These are phyloP conservation scores for Thymelicus acteon DNA, from an alignment of 2,888 invertebrate species.

Conservation along the genomic window DNA sequence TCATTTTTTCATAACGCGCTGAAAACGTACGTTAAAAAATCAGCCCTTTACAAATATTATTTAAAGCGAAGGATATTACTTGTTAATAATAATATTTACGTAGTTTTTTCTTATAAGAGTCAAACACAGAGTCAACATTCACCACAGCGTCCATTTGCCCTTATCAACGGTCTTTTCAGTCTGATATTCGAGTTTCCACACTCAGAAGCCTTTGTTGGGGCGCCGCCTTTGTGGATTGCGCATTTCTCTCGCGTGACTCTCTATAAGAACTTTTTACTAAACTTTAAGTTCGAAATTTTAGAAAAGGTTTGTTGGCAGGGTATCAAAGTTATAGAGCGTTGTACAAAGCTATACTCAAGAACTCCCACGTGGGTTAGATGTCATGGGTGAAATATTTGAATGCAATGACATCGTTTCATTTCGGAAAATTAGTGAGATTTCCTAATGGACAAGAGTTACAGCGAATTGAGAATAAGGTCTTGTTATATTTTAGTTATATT, in stretches of 20 bases:
- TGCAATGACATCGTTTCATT: too few relatives aligned
- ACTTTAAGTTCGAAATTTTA: conserved; percentile 17
- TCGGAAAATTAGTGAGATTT: too few relatives aligned
- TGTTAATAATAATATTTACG: too few relatives aligned
- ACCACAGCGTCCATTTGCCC: conserved; percentile 9
- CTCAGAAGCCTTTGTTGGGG: conserved; percentile 21
- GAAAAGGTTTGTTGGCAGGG: not conserved
- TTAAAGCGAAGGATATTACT: too few relatives aligned
- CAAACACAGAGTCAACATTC: not conserved
- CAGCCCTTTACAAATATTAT: too few relatives aligned
- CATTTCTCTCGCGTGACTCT: conserved; percentile 13
- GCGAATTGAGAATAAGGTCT: too few relatives aligned
- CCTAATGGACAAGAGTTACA: too few relatives aligned
- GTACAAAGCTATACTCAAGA: not conserved
- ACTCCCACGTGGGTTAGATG: too few relatives aligned
- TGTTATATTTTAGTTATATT: too few relatives aligned
- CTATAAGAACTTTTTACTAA: conserved; percentile 4
- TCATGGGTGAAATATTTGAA: too few relatives aligned
- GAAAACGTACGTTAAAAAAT: too few relatives aligned
- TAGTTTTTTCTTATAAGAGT: not conserved
- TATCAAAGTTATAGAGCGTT: not conserved
- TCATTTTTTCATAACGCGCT: too few relatives aligned
- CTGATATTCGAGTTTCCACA: conserved; percentile 15
- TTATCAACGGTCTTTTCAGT: conserved; percentile 13
- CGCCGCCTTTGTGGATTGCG: conserved; percentile 4